phyloP scores from a whole-genome alignment of 1,140 invertebrate genomes.

The Drosophila sp. region DNA sequence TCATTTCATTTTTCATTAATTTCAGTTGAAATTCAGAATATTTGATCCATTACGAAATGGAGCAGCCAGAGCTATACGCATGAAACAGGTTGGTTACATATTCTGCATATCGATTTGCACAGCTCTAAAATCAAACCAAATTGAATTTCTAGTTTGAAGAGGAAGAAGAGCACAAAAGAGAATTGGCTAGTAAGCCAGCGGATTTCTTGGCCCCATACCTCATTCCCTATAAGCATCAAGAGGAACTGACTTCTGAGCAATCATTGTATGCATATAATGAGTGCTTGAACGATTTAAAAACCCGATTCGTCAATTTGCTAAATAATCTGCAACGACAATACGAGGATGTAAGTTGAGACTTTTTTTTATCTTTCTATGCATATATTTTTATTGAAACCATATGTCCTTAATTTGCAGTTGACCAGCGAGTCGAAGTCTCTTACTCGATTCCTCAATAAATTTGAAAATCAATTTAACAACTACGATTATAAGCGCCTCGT shows the following conservation, averaged over 20 bases:
- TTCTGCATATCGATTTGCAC: neutral
- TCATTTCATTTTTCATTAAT: neutral
- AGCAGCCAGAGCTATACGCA: constrained; percentile 76
- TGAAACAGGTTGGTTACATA: constrained; percentile 48
- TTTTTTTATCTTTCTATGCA: neutral
- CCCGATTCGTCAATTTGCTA: constrained; percentile 83
- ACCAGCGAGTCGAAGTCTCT: constrained; percentile 74
- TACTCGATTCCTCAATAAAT: constrained; percentile 73
- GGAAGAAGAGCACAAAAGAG: constrained; percentile 69
- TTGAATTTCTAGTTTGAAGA: constrained; percentile 78
- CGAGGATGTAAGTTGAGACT: constrained; percentile 79
- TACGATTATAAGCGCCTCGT: constrained; percentile 77
- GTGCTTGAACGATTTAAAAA: constrained; percentile 85
- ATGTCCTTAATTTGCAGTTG: constrained; percentile 41
- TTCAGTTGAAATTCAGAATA: constrained; percentile 78
- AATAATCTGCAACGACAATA: constrained; percentile 85
- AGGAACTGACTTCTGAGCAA: constrained; percentile 67
- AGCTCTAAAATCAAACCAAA: constrained; percentile 1
- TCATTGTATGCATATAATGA: constrained; percentile 82
- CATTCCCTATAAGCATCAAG: constrained; percentile 83
- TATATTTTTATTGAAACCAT: neutral
- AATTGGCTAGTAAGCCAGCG: constrained; percentile 78
- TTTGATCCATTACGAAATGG: constrained; percentile 85
- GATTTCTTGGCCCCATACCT: constrained; percentile 86
- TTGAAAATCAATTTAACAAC: constrained; percentile 78